Base-by-base conservation (phyloP, 2,888 invertebrate genomes). In the Athalia cordata region DNA sequence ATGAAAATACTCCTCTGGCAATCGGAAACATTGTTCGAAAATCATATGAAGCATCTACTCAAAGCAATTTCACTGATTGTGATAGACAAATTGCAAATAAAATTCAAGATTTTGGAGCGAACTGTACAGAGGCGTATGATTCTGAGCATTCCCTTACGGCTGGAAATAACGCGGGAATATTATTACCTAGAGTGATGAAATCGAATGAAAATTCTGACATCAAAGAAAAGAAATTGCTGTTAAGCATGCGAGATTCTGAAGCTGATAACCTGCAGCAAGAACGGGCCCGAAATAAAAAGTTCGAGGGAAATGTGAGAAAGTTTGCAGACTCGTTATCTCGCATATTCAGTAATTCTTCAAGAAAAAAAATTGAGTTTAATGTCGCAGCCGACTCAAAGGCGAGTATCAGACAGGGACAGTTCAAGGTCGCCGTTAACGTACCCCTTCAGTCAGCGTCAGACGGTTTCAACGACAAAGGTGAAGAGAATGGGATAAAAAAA, bases 241-340 rank as follows among this genome's bases (percentile, higher is more conserved):
- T 11, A 55, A 55, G n/a, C n/a, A 55, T 9, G 9, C 9, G n/a
- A 55, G 55, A 55, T 55, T 9, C n/a, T 9, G n/a, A 6, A n/a
- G 55, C 55, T 11, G n/a, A 55, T 11, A 9, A 55, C 55, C 11
- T 9, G 55, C 9, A 3, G 55, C 55, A 11, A 55, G 55, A 55
- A 11, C 9, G n/a, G 9, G 55, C 5, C 11, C 4, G 9, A 6
- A 6, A 57, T n/a, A 45, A 59, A 57, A 72, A 59, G 29, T n/a
- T 8, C 47, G 59, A 72, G 45, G 72, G 59, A 47, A 72, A 59
- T 15, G 47, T 52, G 4, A 72, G 47, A 43, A 72, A 72, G 6
- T 72, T 72, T 3, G 47, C 72, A 57, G 45, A 52, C 15, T 72
- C 72, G 7, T 72, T 72, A 9, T 72, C 72, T 59, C 43, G 47